Conservation (phyloP, 2,888 invertebrate species). For the Coleophora flavipennella region DNA sequence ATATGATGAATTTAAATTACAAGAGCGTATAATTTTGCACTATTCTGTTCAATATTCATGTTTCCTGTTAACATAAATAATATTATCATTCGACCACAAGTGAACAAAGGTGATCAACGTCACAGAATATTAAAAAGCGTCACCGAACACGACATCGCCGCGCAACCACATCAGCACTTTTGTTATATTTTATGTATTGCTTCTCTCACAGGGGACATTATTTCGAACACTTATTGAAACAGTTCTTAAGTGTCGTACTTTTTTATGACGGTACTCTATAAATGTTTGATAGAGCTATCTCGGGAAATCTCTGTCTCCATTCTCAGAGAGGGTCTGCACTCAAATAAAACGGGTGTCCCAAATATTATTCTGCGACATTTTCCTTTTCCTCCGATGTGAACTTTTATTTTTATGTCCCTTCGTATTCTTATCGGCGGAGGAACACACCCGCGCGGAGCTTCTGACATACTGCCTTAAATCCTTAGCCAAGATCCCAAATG, state of each 20-base stretch:
- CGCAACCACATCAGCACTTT: too few relatives aligned
- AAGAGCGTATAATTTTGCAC: too few relatives aligned
- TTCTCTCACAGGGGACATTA: conserved; percentile 36
- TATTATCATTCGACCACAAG: conserved; percentile 18
- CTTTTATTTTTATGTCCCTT: conserved; percentile 72
- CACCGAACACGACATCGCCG: too few relatives aligned
- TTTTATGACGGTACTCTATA: conserved; percentile 71
- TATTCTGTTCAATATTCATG: too few relatives aligned
- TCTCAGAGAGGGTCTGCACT: conserved; percentile 67
- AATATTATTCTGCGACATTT: conserved; percentile 70
- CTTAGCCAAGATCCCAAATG: conserved; percentile 35
- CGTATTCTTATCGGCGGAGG: conserved; percentile 68
- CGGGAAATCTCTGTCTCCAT: conserved; percentile 71
- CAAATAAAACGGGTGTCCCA: conserved; percentile 71
- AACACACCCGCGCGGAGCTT: conserved; percentile 62
- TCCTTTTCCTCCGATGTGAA: conserved; percentile 68
- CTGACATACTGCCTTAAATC: conserved; percentile 65
- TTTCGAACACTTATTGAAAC: conserved; percentile 66
- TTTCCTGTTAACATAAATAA: too few relatives aligned
- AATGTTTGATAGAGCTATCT: conserved; percentile 72
- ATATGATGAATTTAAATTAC: too few relatives aligned
- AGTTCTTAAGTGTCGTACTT: conserved; percentile 70
- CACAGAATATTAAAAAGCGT: conserved; percentile 3
- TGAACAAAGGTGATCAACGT: conserved; percentile 15
- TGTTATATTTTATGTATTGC: too few relatives aligned